These are phyloP conservation scores for Heliconius hermathena DNA, from an alignment of 1,140 invertebrate genomes.

Conservation along the genomic window DNA sequence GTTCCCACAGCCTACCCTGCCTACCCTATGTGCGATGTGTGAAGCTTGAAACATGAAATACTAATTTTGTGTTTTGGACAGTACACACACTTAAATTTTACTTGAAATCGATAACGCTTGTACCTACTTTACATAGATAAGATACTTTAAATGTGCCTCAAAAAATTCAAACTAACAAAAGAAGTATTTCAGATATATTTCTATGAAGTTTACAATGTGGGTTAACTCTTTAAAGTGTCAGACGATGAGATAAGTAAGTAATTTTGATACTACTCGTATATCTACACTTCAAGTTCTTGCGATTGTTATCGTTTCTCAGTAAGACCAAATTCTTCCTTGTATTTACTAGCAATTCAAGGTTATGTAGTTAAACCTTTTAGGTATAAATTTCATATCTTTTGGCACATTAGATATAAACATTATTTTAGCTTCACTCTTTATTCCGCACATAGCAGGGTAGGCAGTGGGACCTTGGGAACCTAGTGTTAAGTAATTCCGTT, in stretches of 20 bases:
- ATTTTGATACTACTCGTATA: not conserved
- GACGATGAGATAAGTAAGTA: not conserved
- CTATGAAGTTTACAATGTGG: not conserved
- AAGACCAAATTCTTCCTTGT: not conserved
- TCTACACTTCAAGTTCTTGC: not conserved
- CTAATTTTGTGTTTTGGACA: not conserved
- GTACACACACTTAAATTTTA: not conserved
- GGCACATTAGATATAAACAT: not conserved
- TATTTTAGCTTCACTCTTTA: not conserved
- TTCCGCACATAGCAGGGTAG: not conserved
- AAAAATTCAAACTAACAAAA: not conserved
- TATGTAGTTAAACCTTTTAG: not conserved
- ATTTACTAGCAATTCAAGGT: not conserved
- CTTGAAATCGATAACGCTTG: not conserved
- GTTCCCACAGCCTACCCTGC: no score
- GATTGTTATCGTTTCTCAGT: not conserved
- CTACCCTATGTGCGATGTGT: no score
- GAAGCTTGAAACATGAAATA: no score
- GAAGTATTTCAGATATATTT: not conserved
- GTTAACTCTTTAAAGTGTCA: conserved; percentile 2
- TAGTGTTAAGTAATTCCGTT: no score
- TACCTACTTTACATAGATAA: not conserved
- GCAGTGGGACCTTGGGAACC: no score
- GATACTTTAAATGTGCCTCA: not conserved
- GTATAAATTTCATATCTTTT: not conserved